These are phyloP conservation scores for Tenthredo mesomela DNA, from an alignment of 2,888 invertebrate species.

Conservation along the genomic window DNA sequence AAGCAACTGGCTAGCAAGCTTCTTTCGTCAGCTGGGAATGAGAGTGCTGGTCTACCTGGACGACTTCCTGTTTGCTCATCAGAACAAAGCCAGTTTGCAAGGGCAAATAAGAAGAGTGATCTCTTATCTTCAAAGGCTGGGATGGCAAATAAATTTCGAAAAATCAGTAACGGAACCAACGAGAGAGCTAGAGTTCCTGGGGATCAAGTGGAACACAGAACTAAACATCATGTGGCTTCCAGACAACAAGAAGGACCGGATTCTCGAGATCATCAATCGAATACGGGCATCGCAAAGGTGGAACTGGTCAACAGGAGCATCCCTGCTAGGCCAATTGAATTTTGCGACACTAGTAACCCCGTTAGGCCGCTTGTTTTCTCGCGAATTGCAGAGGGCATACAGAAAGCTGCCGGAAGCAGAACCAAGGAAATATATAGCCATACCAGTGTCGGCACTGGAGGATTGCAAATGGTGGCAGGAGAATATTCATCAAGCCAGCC, in stretches of 20 bases:
- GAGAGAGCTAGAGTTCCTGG: slow-evolving; percentile 39
- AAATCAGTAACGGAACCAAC: slow-evolving; percentile 45
- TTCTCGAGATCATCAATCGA: not conserved
- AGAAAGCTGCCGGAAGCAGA: not conserved
- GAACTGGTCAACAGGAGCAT: not conserved
- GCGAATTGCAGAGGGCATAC: slow-evolving; percentile 28
- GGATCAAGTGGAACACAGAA: slow-evolving; percentile 43
- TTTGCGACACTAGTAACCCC: slow-evolving; percentile 31
- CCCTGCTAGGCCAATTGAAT: not conserved
- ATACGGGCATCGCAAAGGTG: not conserved
- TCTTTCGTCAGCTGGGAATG: slow-evolving; percentile 57
- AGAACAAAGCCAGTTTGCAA: slow-evolving; percentile 25
- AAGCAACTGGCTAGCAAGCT: slow-evolving; percentile 62
- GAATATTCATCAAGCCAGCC: not conserved
- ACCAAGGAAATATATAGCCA: not conserved
- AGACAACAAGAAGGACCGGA: not conserved
- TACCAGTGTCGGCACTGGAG: not conserved
- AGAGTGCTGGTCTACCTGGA: slow-evolving; percentile 64
- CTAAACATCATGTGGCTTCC: not conserved
- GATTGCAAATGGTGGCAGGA: slow-evolving; percentile 16
- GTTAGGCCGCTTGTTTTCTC: slow-evolving; percentile 48
- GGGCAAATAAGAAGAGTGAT: not conserved
- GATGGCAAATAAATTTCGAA: slow-evolving; percentile 45
- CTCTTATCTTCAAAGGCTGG: not conserved
- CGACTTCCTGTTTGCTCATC: slow-evolving; percentile 60